phyloP scores from a whole-genome alignment of 2,113 vertebrate genomes.

The Rhabdomys dilectus region DNA sequence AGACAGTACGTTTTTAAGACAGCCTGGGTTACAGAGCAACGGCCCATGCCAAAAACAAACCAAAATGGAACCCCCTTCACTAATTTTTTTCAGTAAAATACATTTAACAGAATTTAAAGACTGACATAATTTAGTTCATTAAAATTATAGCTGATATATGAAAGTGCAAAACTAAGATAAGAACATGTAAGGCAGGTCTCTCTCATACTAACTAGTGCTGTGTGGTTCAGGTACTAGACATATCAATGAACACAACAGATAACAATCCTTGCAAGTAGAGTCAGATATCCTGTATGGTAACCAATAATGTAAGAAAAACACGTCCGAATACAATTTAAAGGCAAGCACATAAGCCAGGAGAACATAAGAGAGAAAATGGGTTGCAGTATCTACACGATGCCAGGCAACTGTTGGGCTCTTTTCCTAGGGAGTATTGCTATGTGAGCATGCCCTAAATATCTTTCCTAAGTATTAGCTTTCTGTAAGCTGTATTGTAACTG shows the following conservation, averaged over 20 bases:
- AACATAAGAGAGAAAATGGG: background rate
- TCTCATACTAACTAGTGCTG: background rate
- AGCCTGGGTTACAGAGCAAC: background rate
- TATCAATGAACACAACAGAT: background rate
- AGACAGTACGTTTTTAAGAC: background rate
- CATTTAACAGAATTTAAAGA: slow-evolving; percentile 5
- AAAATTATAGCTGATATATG: background rate
- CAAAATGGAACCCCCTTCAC: background rate
- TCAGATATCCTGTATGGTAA: background rate
- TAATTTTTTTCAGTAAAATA: slow-evolving; percentile 25
- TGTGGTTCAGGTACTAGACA: background rate
- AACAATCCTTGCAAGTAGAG: background rate
- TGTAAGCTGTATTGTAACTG: background rate
- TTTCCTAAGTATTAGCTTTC: background rate
- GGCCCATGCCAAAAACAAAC: background rate
- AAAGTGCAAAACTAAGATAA: background rate
- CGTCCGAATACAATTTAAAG: background rate
- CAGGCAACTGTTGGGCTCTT: background rate
- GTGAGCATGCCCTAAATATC: background rate
- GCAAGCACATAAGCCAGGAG: background rate
- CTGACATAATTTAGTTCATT: background rate
- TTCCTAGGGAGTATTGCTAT: background rate
- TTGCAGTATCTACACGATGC: background rate
- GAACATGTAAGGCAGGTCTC: background rate
- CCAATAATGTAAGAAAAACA: background rate